These are phyloP conservation scores for Pteruthius melanotis DNA, from an alignment of 2,113 vertebrate genomes.

Conservation along the genomic window DNA sequence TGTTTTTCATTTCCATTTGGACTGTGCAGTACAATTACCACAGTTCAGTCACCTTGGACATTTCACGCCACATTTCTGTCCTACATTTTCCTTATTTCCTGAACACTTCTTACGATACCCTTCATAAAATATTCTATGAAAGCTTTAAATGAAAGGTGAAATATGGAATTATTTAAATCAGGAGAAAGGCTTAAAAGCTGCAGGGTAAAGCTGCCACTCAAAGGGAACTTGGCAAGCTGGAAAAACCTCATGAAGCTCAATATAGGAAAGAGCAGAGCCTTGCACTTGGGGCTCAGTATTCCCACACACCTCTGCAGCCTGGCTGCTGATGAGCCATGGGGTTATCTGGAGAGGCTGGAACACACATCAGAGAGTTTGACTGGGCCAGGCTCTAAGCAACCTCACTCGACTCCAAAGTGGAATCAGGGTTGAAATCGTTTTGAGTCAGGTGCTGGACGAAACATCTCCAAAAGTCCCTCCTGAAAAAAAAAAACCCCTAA, in stretches of 20 bases:
- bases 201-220: neutral
- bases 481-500: neutral
- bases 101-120: neutral
- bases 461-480: neutral
- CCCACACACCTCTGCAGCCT: neutral
- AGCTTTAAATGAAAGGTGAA: conserved; percentile 2
- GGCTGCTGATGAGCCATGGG: neutral
- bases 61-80: neutral
- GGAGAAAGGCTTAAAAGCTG: conserved; percentile 5
- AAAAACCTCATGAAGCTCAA: neutral
- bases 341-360: neutral
- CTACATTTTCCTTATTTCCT: neutral
- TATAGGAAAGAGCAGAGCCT: neutral
- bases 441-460: neutral
- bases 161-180: conserved; percentile 4
- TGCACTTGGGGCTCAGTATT: neutral
- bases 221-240: neutral
- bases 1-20: neutral
- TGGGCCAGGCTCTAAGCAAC: neutral
- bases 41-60: neutral
- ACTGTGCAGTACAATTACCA: neutral
- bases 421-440: neutral
- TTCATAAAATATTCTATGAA: neutral
- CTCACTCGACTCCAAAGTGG: neutral
- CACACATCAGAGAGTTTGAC: rapidly evolving